Evolutionary conservation across 2,888 invertebrate species (phyloP), one percentile per base, ranked within the genome.

Genomic region (Melangyna quadrimaculata): DNA sequence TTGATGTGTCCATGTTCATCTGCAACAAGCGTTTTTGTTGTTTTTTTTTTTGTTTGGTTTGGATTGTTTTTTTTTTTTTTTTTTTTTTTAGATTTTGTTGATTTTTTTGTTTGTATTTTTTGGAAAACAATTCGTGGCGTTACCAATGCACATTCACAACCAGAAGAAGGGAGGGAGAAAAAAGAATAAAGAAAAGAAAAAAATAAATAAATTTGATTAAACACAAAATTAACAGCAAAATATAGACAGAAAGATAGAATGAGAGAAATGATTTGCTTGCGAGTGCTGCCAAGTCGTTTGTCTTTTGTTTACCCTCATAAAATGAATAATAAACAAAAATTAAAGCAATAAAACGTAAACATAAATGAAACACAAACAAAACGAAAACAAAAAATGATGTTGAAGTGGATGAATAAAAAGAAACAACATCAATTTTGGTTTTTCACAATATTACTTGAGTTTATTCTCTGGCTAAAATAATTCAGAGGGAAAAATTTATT

Each of bases 1-100:
- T 95, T 94, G 88, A 92, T 90, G 88, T 92, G 90, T 87, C 92
- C 92, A 88, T 91, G 90, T 87, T 95, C 95, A 93, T 95, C 96
- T 96, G 93, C 55, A 88, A 84, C 75, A 75, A 78, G 55, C 75
- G 75, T 63, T 88, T 71, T 71, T 43, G 43, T 71, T 65, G 35
- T 63, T 87, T 79, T 87, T 88, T 87, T 88, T 88, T 89, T 88
- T 87, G 86, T 69, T 81, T 55, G 57, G n/a, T n/a, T n/a, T n/a
- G n/a, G n/a, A n/a, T n/a, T n/a, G n/a, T n/a, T 6, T 27, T 32
- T 8, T 29, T 75, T 63, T 57, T 74, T 17, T 57, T 67, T 71
- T 70, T 61, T 48, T 37, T 78, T 43, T 59, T 3, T n/a, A 14
- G n/a, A 17, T 72, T 57, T 72, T 14, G 67, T 73, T 14, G 53